Conservation (phyloP, 2,797 vertebrate genomes). For the Tadarida brasiliensis region DNA sequence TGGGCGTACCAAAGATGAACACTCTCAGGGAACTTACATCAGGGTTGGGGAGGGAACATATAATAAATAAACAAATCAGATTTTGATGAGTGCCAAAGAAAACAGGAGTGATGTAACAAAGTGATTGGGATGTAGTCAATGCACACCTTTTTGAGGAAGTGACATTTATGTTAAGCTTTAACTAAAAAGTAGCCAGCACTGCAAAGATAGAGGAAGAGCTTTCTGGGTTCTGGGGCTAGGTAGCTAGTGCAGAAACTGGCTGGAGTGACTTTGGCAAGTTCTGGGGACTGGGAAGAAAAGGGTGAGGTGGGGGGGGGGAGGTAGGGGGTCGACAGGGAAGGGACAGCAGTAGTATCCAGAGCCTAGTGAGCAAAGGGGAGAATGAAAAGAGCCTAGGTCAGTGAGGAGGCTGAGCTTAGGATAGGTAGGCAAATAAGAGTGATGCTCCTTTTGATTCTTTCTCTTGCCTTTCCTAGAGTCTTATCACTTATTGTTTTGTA, state of each 20-base stretch:
- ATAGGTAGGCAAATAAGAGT: slow-evolving; percentile 1
- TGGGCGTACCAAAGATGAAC: not conserved
- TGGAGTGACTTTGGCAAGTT: slow-evolving; percentile 21
- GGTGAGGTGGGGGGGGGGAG: not conserved
- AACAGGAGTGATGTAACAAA: not conserved
- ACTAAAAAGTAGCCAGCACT: not conserved
- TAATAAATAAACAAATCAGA: not conserved
- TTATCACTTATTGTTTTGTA: slow-evolving; percentile 9
- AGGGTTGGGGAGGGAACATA: not conserved
- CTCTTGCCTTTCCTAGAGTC: not conserved
- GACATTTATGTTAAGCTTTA: slow-evolving; percentile 36
- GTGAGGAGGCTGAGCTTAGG: not conserved
- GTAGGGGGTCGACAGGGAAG: rapidly evolving
- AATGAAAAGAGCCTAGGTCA: not conserved
- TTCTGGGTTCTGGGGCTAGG: not conserved
- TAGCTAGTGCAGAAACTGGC: slow-evolving; percentile 42
- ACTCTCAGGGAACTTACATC: not conserved
- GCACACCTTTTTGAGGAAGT: slow-evolving; percentile 17
- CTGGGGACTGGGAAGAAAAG: slow-evolving; percentile 4
- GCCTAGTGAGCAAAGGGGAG: not conserved
- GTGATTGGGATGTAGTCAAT: not conserved
- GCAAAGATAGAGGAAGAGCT: not conserved
- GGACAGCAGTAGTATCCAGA: not conserved
- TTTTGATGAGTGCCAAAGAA: slow-evolving; percentile 42
- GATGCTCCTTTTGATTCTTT: slow-evolving; percentile 37